Percentiles rank a stretch among this genome's conserved stretches.
phyloP scores from a whole-genome alignment of 2,797 vertebrate species.

The Schizopygopsis pylzovi region DNA sequence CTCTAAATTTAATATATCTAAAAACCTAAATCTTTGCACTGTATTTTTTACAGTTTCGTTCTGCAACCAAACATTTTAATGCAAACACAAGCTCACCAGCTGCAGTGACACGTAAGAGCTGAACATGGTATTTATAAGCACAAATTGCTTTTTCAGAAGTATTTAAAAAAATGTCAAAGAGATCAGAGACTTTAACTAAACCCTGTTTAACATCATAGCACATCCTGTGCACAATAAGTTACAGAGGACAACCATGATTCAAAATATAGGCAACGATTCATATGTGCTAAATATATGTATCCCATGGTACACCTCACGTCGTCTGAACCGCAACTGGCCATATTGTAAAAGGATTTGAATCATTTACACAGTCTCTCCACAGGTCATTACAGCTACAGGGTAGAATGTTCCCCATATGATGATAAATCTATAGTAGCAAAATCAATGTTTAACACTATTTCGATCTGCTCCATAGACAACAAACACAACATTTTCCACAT shows the following conservation, averaged over 20 bases:
- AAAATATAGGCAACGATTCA: constrained; percentile 7
- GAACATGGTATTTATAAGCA: not conserved
- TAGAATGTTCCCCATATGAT: constrained; percentile 24
- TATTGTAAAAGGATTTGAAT: constrained; percentile 35
- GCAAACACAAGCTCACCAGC: not conserved
- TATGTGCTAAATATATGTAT: constrained; percentile 17
- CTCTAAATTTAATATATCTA: too few species aligned
- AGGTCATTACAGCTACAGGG: constrained; percentile 18
- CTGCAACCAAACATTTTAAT: not conserved
- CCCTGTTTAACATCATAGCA: not conserved
- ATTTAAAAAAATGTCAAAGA: not conserved
- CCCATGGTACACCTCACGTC: constrained; percentile 27
- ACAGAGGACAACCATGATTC: not conserved
- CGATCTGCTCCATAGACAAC: constrained; percentile 12
- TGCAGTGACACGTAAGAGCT: not conserved
- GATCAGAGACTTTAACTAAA: constrained; percentile 7
- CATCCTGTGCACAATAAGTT: not conserved
- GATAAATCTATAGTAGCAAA: constrained; percentile 23
- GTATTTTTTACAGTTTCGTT: too few species aligned
- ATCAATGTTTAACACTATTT: constrained; percentile 14
- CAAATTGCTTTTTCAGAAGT: not conserved
- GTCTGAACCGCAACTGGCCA: not conserved
- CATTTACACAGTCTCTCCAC: constrained; percentile 23
- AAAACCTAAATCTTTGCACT: too few species aligned
- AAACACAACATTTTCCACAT: not conserved